phyloP scores from a whole-genome alignment of 2,797 vertebrate species.

The Sebastes steindachneri region DNA sequence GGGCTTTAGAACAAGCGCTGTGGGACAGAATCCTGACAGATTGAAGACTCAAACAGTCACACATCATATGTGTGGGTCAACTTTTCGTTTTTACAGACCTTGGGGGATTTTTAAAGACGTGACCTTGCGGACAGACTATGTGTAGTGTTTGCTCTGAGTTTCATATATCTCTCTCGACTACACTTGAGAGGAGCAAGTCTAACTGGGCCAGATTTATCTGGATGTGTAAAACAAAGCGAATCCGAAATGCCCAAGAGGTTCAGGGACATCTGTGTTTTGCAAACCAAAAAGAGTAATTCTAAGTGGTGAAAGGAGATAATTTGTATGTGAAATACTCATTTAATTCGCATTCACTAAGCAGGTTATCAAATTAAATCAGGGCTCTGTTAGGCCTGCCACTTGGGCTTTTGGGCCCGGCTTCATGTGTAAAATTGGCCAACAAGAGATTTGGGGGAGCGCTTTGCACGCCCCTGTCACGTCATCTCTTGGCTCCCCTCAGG shows the following conservation, averaged over 20 bases:
- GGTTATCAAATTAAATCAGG: constrained; percentile 99
- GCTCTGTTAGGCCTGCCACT: constrained; percentile 92
- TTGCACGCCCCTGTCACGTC: constrained; percentile 94
- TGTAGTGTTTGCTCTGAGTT: background rate
- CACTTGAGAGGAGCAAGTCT: constrained; percentile 10
- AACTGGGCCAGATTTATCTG: constrained; percentile 48
- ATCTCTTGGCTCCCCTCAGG: constrained; percentile 89
- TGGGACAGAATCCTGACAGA: constrained; percentile 49
- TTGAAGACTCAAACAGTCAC: constrained; percentile 35
- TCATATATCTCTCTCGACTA: constrained; percentile 3
- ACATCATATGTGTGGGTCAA: constrained; percentile 43
- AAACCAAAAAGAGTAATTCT: constrained; percentile 64
- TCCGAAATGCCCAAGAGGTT: constrained; percentile 47
- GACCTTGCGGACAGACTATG: background rate
- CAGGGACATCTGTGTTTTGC: constrained; percentile 64
- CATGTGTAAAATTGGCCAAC: constrained; percentile 99
- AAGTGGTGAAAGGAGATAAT: constrained; percentile 72
- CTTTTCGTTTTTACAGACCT: constrained; percentile 7
- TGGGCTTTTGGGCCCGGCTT: constrained; percentile 91
- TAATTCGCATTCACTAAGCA: constrained; percentile 98
- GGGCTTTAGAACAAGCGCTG: constrained; percentile 49
- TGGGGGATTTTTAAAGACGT: constrained; percentile 1
- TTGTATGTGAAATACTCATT: constrained; percentile 93
- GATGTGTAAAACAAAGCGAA: constrained; percentile 59
- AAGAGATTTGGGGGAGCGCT: constrained; percentile 94